These are phyloP conservation scores for Temnothorax ravouxi DNA, from an alignment of 2,888 invertebrate species.

Conservation along the genomic window DNA sequence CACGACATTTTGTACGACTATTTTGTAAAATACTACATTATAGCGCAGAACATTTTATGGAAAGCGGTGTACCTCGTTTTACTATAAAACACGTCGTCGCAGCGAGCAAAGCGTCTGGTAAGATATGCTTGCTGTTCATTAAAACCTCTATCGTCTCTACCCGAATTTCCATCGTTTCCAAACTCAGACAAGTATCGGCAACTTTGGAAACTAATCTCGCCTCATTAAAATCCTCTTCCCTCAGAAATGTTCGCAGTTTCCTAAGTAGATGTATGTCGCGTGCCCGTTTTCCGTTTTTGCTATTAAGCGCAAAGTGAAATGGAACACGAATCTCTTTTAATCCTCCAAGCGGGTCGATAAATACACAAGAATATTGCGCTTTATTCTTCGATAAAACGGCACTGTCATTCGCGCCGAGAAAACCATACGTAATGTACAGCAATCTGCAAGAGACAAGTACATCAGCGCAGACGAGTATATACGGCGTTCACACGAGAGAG, in stretches of 20 bases:
- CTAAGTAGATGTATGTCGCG: slow-evolving; percentile 95
- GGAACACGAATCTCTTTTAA: slow-evolving; percentile 95
- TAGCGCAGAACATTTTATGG: background rate
- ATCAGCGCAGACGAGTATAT: background rate
- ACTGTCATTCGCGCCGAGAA: slow-evolving; percentile 91
- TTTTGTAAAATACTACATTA: too few species aligned
- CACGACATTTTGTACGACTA: too few species aligned
- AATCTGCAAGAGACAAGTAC: slow-evolving; percentile 86
- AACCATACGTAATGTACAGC: slow-evolving; percentile 93
- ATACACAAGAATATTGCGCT: slow-evolving; percentile 91
- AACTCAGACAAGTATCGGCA: slow-evolving; percentile 88
- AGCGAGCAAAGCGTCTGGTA: slow-evolving; percentile 89
- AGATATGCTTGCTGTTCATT: slow-evolving; percentile 89
- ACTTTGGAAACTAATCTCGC: slow-evolving; percentile 88
- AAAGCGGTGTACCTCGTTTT: slow-evolving; percentile 75
- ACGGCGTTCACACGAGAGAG: background rate
- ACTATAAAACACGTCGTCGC: slow-evolving; percentile 86
- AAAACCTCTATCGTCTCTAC: slow-evolving; percentile 92
- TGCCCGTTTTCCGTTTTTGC: slow-evolving; percentile 94
- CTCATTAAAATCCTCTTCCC: slow-evolving; percentile 87
- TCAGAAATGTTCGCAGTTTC: slow-evolving; percentile 90
- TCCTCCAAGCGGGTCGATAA: slow-evolving; percentile 94
- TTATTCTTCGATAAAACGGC: slow-evolving; percentile 85
- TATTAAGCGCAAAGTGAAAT: slow-evolving; percentile 96
- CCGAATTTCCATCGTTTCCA: slow-evolving; percentile 91